Evolutionary conservation across 2,113 vertebrate genomes (phyloP).

Genomic region (Hemibagrus wyckioides): DNA sequence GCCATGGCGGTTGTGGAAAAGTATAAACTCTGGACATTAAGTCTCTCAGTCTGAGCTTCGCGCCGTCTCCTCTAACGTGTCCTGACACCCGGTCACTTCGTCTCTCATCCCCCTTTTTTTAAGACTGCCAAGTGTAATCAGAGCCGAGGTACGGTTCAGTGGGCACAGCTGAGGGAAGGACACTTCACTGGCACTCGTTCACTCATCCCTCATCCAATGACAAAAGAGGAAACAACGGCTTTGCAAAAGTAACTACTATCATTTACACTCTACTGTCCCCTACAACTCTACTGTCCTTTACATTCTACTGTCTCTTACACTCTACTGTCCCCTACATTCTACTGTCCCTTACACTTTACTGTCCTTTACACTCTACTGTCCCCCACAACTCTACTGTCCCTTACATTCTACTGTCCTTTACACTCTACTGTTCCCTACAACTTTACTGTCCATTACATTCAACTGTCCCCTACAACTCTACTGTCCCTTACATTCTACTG

Average conservation of each 20-base stretch:
- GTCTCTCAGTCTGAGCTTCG: constrained; percentile 49
- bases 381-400: background rate
- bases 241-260: background rate
- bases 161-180: constrained; percentile 28
- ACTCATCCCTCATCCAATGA: constrained; percentile 65
- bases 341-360: background rate
- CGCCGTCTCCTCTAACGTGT: constrained; percentile 50
- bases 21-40: constrained; percentile 72
- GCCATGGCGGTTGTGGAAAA: constrained; percentile 69
- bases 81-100: constrained; percentile 61
- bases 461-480: background rate
- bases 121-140: constrained; percentile 58
- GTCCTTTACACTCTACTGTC: background rate
- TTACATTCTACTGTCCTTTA: background rate
- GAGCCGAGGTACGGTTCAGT: constrained; percentile 58
- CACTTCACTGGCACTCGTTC: constrained; percentile 58
- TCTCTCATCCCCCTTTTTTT: constrained; percentile 27
- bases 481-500: background rate
- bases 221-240: constrained; percentile 39
- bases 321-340: background rate
- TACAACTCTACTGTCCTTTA: background rate
- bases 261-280: background rate
- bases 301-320: background rate
- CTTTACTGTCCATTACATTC: no score
- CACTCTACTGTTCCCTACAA: background rate